phyloP scores from a whole-genome alignment of 2,888 invertebrate genomes.

The Zonitis immaculata region DNA sequence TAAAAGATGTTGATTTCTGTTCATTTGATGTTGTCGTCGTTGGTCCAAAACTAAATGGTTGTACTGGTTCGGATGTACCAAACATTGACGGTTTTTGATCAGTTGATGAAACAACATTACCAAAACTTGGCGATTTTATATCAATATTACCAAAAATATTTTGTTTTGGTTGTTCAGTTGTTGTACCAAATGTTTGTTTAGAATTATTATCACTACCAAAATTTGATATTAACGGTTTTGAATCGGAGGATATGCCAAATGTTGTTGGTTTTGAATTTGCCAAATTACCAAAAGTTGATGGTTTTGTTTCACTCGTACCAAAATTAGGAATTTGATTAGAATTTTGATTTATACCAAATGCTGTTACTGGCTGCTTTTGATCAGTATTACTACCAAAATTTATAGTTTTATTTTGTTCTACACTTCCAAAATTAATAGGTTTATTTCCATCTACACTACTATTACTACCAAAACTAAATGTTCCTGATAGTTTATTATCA shows the following conservation, averaged over 20 bases:
- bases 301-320: slow-evolving; percentile 2
- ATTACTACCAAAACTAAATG: background rate
- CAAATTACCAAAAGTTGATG: slow-evolving; percentile 7
- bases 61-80: background rate
- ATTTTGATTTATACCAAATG: slow-evolving; percentile 3
- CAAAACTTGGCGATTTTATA: background rate
- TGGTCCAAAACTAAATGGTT: background rate
- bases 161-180: background rate
- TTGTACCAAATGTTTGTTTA: background rate
- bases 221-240: slow-evolving; percentile 4
- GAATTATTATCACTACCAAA: background rate
- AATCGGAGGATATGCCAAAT: slow-evolving; percentile 15
- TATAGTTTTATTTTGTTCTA: background rate
- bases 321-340: slow-evolving; percentile 2
- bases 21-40: slow-evolving; percentile 8
- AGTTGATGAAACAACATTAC: background rate
- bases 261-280: slow-evolving; percentile 6
- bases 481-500: background rate
- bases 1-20: slow-evolving; percentile 6
- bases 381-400: background rate
- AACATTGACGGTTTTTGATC: background rate
- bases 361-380: background rate
- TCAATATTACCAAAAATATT: background rate
- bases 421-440: background rate
- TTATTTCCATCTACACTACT: background rate